A percentile compares a stretch with the other conserved stretches of the same genome.
phyloP scores from a whole-genome alignment of 1,140 invertebrate genomes.

The Cotesia glomerata region DNA sequence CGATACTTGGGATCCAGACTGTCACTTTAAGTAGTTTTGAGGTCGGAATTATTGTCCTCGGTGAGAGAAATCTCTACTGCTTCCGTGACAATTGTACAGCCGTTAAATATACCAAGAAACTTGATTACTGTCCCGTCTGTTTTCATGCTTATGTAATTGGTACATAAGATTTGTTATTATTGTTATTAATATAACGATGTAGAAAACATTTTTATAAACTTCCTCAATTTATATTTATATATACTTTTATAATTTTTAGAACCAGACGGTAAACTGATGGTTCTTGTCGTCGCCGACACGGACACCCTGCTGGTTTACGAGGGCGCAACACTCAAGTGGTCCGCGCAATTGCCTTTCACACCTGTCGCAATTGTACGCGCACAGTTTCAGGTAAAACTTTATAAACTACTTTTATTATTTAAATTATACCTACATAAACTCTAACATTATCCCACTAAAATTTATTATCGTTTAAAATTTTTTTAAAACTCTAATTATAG shows the following conservation, averaged over 20 bases:
- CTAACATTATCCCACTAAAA: too few species aligned
- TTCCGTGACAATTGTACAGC: constrained; percentile 74
- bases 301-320: constrained; percentile 79
- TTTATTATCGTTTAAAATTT: too few species aligned
- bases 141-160: constrained; percentile 76
- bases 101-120: constrained; percentile 78
- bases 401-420: not conserved
- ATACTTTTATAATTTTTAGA: constrained; percentile 51
- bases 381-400: constrained; percentile 63
- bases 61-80: constrained; percentile 77
- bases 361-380: constrained; percentile 73
- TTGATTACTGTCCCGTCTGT: constrained; percentile 80
- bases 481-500: too few species aligned
- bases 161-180: constrained; percentile 53
- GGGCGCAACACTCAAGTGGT: constrained; percentile 82
- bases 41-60: constrained; percentile 72
- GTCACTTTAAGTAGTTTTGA: constrained; percentile 64
- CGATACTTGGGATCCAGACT: constrained; percentile 70
- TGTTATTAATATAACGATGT: not conserved
- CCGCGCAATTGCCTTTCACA: constrained; percentile 77
- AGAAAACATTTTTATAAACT: constrained; percentile 42
- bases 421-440: too few species aligned
- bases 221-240: constrained; percentile 32
- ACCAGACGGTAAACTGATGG: constrained; percentile 69
- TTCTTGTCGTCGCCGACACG: constrained; percentile 74